Percentiles rank a stretch among this genome's conserved stretches.
These are phyloP conservation scores for Morpho achilles DNA, from an alignment of 2,888 invertebrate genomes.

Conservation along the genomic window DNA sequence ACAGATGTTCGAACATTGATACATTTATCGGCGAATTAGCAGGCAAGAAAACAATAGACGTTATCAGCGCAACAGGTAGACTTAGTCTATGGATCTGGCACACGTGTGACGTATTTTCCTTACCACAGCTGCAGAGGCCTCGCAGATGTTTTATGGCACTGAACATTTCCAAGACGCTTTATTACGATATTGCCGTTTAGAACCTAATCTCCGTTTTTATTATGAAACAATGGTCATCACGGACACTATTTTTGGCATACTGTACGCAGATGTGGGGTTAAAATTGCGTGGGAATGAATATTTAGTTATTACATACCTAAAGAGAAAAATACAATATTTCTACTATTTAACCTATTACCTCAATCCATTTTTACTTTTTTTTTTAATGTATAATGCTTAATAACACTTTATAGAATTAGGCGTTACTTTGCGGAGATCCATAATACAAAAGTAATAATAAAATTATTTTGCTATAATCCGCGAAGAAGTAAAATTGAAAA, in stretches of 20 bases:
- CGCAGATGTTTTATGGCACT: constrained; percentile 76
- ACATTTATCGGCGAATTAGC: constrained; percentile 28
- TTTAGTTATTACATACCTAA: constrained; percentile 6
- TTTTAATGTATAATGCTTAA: not conserved
- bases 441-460: too few relatives aligned
- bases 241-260: constrained; percentile 67
- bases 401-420: too few relatives aligned
- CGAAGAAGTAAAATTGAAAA: too few relatives aligned
- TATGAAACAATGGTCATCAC: constrained; percentile 73
- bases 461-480: too few relatives aligned
- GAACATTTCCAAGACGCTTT: constrained; percentile 74
- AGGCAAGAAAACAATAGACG: constrained; percentile 32
- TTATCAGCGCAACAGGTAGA: constrained; percentile 55
- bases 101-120: constrained; percentile 75
- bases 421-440: too few relatives aligned
- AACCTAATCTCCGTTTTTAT: constrained; percentile 75
- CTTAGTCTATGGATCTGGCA: constrained; percentile 53
- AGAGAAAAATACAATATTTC: not conserved
- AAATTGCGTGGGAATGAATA: constrained; percentile 57
- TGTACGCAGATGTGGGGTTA: constrained; percentile 61
- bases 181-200: constrained; percentile 76
- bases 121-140: constrained; percentile 68
- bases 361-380: not conserved
- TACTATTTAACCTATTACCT: not conserved
- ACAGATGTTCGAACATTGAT: constrained; percentile 51